These are phyloP conservation scores for Argynnis bischoffii DNA, from an alignment of 2,888 invertebrate genomes.

Conservation along the genomic window DNA sequence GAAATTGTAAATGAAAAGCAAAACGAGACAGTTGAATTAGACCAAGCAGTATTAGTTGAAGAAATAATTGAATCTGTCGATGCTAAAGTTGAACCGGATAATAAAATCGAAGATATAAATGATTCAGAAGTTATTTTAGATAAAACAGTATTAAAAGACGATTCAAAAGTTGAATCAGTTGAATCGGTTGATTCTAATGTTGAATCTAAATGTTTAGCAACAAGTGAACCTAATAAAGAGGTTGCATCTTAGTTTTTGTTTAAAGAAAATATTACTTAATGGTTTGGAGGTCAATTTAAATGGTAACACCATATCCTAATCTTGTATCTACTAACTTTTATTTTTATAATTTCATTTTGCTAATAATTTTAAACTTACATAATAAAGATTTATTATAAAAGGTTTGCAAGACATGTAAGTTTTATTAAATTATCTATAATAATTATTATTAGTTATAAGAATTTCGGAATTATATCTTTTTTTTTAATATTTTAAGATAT, in stretches of 20 bases:
- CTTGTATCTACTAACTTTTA: too few species aligned
- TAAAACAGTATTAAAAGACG: constrained; percentile 16
- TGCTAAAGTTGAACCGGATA: constrained; percentile 3
- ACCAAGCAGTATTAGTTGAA: constrained; percentile 47
- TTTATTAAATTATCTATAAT: too few species aligned
- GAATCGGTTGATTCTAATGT: not conserved
- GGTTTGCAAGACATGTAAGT: too few species aligned
- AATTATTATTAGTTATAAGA: too few species aligned
- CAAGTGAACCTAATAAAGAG: not conserved
- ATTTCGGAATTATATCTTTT: not conserved
- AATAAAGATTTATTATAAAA: too few species aligned
- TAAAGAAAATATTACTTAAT: not conserved
- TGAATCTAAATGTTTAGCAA: constrained; percentile 8
- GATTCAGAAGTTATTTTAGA: constrained; percentile 5
- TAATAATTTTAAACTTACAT: too few species aligned
- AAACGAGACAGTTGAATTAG: constrained; percentile 1
- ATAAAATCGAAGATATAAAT: constrained; percentile 5
- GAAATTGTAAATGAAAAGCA: constrained; percentile 26
- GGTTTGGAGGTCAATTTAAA: constrained; percentile 4
- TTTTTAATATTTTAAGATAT: not conserved
- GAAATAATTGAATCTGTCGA: constrained; percentile 3
- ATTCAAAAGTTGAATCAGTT: constrained; percentile 2
- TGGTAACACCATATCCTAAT: not conserved
- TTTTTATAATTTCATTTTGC: too few species aligned
- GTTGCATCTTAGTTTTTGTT: constrained; percentile 4